Evolutionary conservation across 2,113 vertebrate genomes (phyloP).

Genomic region (Etia nguti): DNA sequence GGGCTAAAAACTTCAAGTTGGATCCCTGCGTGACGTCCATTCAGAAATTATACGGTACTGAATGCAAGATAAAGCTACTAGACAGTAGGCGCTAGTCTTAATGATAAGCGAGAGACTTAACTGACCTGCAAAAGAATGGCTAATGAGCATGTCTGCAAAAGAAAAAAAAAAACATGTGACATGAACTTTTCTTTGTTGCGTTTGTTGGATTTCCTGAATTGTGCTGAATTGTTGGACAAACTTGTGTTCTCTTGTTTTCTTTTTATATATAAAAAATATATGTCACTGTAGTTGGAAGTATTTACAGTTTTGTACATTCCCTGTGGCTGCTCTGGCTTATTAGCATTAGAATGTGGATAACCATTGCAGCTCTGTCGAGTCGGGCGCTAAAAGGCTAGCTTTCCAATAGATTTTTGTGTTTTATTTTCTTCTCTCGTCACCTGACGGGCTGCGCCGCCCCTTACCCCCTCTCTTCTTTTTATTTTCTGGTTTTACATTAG

Average conservation of each 20-base stretch:
- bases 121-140: conserved; percentile 12
- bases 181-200: neutral
- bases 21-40: neutral
- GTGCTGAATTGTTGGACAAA: conserved; percentile 29
- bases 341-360: conserved; percentile 36
- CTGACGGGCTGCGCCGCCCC: neutral
- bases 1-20: neutral
- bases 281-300: conserved; percentile 54
- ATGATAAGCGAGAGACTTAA: conserved; percentile 5
- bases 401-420: conserved; percentile 27
- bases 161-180: neutral
- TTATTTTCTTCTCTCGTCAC: neutral
- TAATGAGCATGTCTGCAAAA: conserved; percentile 48
- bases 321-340: conserved; percentile 49
- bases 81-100: conserved; percentile 25
- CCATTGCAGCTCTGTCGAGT: conserved; percentile 32
- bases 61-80: conserved; percentile 5
- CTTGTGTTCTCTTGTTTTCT: conserved; percentile 20
- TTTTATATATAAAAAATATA: conserved; percentile 28
- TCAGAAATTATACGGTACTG: conserved; percentile 17
- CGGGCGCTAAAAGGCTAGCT: conserved; percentile 44
- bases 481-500: conserved; percentile 18
- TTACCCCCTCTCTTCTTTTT: neutral
- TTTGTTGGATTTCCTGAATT: conserved; percentile 24
- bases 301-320: conserved; percentile 47